Evolutionary conservation across 2,113 vertebrate genomes (phyloP), one percentile per base, ranked within the genome.

Genomic region (Rhegmatorhina hoffmannsi): DNA sequence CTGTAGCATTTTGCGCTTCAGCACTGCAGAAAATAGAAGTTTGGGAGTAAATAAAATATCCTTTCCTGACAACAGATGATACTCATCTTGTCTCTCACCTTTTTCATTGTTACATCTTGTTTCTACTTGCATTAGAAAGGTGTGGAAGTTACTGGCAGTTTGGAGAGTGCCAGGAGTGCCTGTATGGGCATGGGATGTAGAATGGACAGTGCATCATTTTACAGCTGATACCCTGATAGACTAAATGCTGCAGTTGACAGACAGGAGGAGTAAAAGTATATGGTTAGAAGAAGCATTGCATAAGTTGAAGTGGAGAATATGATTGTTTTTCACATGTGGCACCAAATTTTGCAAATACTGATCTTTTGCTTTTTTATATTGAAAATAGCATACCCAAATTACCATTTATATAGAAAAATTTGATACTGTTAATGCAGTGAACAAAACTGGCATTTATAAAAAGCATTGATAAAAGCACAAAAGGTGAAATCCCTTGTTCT

Each of bases 191-290:
- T 43, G 47, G 0, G 12, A 18, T 15, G 16, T 20, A 52, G 46
- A 66, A n/a, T 7, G 47, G 44, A 13, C 46, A 43, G 81, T 20
- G 19, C 28, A 23, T 46, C 9, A 1, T 73, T 11, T 4, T 26
- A 13, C 6, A 29, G 24, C 50, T 69, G 50, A 26, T 60, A 7
- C 8, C 34, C 24, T 1, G 0, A 3, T 1, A 40, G 20, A 25
- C 16, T 70, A n/a, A 84, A 58, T 13, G 11, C 18, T 75, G 78
- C 49, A 38, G 31, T 4, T 72, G 56, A 33, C 17, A n/a, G 33
- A 26, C 2, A 34, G 38, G 8, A 67, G 56, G 34, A 72, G n/a
- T 44, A 17, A 25, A 55, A 69, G 49, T 43, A 6, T 13, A 17
- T 16, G 15, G 17, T 25, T 25, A 21, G 90, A 82, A 28, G 23